Evolutionary conservation across 2,113 vertebrate species (phyloP).

Genomic region (Camarhynchus parvulus): DNA sequence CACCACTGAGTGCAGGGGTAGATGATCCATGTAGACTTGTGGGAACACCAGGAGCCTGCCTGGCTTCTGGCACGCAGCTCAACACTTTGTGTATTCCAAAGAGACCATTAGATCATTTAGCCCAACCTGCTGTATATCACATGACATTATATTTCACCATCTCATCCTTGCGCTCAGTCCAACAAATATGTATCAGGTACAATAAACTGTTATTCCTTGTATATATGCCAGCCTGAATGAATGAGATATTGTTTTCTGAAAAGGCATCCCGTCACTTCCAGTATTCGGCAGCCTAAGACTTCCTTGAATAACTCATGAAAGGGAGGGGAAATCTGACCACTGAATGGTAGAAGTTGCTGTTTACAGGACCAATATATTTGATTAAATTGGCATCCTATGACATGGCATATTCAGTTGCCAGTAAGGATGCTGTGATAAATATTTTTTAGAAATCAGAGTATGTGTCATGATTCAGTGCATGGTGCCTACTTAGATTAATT

Average conservation of each 20-base stretch:
- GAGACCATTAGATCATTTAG: slow-evolving; percentile 25
- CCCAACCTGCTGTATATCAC: slow-evolving; percentile 10
- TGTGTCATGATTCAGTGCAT: background rate
- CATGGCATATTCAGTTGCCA: background rate
- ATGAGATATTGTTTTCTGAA: background rate
- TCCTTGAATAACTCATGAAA: background rate
- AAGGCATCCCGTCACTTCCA: slow-evolving; percentile 12
- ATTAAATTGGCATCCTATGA: background rate
- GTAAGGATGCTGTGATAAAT: background rate
- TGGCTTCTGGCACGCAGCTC: slow-evolving; percentile 46
- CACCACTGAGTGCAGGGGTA: background rate
- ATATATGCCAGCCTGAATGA: background rate
- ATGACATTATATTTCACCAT: slow-evolving; percentile 6
- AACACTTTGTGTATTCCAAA: background rate
- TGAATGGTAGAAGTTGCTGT: background rate
- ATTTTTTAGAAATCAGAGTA: background rate
- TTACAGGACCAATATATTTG: background rate
- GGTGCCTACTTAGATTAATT: background rate
- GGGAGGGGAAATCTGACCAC: background rate
- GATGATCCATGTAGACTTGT: background rate
- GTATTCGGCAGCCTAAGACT: background rate
- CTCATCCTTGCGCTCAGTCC: background rate
- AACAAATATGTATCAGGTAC: slow-evolving; percentile 19
- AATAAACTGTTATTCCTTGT: background rate
- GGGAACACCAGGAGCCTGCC: slow-evolving; percentile 22